Evolutionary conservation across 2,797 vertebrate species (phyloP), one percentile per base, ranked within the genome.

Genomic region (Cirrhinus molitorella): DNA sequence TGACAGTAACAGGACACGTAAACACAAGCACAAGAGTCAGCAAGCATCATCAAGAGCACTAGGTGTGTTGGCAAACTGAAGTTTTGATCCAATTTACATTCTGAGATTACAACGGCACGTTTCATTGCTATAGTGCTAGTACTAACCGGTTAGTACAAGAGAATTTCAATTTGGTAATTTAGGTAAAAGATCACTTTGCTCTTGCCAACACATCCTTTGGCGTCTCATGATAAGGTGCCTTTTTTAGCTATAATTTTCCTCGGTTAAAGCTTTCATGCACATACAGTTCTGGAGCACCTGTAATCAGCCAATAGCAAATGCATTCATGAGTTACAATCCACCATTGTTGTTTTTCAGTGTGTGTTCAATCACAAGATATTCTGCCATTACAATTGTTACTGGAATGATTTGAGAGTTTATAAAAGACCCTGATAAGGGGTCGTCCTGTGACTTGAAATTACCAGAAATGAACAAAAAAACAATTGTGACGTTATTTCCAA

Each of bases 61-160:
- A 72, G 81, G 55, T 31, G 57, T 87, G 72, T 82, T 78, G 82
- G 86, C 82, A 81, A 85, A 85, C 77, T n/a, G 21, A 80, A 28
- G 28, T 79, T 71, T 51, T n/a, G n/a, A 83, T 68, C 43, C 34
- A 55, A 73, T 43, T 63, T 66, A 57, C 61, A 34, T 43, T 75
- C 31, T 59, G 9, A 4, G 13, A 57, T 75, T 55, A 2, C 9
- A 66, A 40, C 34, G 34, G 65, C 65, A 37, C 19, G 4, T 65
- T 79, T 67, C 28, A 53, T 63, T 47, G 23, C 17, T 57, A 57
- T 21, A 59, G 19, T 11, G 16, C 43, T 65, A 61, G 40, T 59
- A 81, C 65, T 71, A 70, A 70, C 51, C 17, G 1, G 49, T 68
- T 51, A 73, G 28, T 25, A 21, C 14, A 1, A 31, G 12, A 31